phyloP scores from a whole-genome alignment of 1,140 invertebrate genomes.

The Brachionus sp. region DNA sequence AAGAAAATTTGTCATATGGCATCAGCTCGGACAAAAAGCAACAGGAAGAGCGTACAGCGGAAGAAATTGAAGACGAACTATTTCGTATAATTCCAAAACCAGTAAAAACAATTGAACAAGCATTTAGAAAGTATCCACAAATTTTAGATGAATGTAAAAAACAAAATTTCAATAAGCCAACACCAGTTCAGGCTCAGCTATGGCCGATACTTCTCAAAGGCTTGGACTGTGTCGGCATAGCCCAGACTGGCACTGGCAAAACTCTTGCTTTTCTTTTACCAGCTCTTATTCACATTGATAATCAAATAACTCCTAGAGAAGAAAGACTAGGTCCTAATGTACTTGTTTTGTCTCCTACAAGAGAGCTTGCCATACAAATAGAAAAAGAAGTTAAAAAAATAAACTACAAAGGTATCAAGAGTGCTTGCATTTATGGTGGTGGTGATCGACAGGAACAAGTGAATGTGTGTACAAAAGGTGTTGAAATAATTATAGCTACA shows the following conservation, averaged over 20 bases:
- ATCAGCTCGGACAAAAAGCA: not conserved
- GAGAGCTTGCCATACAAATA: conserved; percentile 85
- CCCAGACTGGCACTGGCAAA: conserved; percentile 77
- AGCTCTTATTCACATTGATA: conserved; percentile 80
- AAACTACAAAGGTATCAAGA: conserved; percentile 74
- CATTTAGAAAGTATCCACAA: conserved; percentile 70
- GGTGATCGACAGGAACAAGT: conserved; percentile 74
- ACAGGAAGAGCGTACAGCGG: not conserved
- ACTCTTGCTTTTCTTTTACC: conserved; percentile 85
- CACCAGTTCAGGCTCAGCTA: conserved; percentile 66
- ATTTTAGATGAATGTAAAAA: conserved; percentile 55
- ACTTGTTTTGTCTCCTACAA: conserved; percentile 79
- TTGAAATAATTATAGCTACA: conserved; percentile 82
- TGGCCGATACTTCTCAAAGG: conserved; percentile 83
- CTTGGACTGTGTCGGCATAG: conserved; percentile 84
- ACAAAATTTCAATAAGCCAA: conserved; percentile 54
- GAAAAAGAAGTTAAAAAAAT: conserved; percentile 82
- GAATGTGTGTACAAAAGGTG: conserved; percentile 67
- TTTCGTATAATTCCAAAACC: conserved; percentile 73
- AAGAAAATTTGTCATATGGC: conserved; percentile 9
- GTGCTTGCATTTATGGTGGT: conserved; percentile 82
- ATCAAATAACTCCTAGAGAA: conserved; percentile 68
- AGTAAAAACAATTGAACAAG: conserved; percentile 75
- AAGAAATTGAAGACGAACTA: conserved; percentile 2
- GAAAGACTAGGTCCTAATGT: conserved; percentile 76